Conservation (phyloP, 2,113 vertebrate genomes). For the Perca flavescens region DNA sequence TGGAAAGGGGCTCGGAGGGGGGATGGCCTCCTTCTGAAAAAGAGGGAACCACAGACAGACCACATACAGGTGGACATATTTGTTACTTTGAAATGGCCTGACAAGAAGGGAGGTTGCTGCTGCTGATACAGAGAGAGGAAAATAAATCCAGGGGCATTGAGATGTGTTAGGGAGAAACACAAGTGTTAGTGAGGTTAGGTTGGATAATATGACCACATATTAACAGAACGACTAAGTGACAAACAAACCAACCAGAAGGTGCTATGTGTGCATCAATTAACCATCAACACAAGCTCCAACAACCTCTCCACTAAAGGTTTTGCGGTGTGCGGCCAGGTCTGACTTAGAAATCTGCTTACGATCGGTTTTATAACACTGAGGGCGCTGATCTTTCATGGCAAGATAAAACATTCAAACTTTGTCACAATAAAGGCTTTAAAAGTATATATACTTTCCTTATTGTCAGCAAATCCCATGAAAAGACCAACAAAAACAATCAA, state of each 20-base stretch:
- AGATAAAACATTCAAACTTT: neutral
- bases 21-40: slow-evolving; percentile 89
- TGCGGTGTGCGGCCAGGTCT: neutral
- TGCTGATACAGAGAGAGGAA: neutral
- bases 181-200: slow-evolving; percentile 41
- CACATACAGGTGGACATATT: slow-evolving; percentile 75
- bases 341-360: neutral
- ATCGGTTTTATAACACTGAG: neutral
- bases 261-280: slow-evolving; percentile 7
- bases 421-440: neutral
- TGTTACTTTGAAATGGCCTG: slow-evolving; percentile 47
- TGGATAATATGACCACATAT: neutral
- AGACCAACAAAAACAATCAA: neutral
- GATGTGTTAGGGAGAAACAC: slow-evolving; percentile 31
- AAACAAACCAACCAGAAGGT: slow-evolving; percentile 22
- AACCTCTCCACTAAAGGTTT: neutral
- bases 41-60: slow-evolving; percentile 86
- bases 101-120: slow-evolving; percentile 3
- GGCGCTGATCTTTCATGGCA: neutral
- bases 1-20: slow-evolving; percentile 83
- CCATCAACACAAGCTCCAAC: neutral
- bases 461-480: slow-evolving; percentile 1
- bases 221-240: neutral
- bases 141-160: slow-evolving; percentile 15
- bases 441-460: neutral